Base-by-base conservation (phyloP, 92 coral and sea anemone species). In the Palythoa grandiflora region DNA sequence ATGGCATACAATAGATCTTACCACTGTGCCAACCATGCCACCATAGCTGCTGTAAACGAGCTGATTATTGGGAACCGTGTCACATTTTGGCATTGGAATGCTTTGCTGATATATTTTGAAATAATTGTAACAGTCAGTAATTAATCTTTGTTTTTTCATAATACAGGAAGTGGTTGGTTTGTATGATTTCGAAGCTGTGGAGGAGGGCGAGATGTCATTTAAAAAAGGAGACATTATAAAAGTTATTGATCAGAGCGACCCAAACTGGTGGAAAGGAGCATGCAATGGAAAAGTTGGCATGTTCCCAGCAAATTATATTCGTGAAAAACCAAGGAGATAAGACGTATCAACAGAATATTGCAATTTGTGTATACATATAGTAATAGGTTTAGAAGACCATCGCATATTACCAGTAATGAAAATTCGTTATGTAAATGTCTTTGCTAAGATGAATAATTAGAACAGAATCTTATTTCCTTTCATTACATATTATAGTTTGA, bases 181-280 rank as follows among this genome's bases (percentile, higher is more conserved):
- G 35, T 94, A 76, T 76, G 87, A 92, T 83, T 97, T 97, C 28
- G 79, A 87, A 37, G 97, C 99, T 12, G 93, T 92, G 70, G 99
- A 97, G 86, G 92, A 95, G 0, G 99, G 98, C 8, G 99, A 97
- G 87, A 83, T 97, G 14, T 92, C 93, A 61, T 97, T 97, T 87
- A 52, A n/a, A 5, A 80, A 89, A 40, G 99, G 98, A 2, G 97
- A 97, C 81, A 84, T 91, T 71, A 94, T 97, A 52, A 88, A 87
- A 38, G 97, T 97, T 53, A 21, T 95, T 83, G 98, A 97, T 83
- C 80, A 84, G 66, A 92, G 94, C 21, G 96, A 97, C 68, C 79
- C 88, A 0, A 83, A 95, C 87, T 97, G 99, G 99, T 97, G 99
- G 99, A 91, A 91, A 74, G 99, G 99, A 63, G 90, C 87, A 78